phyloP scores from a whole-genome alignment of 2,888 invertebrate species.

The Phortica okadai region DNA sequence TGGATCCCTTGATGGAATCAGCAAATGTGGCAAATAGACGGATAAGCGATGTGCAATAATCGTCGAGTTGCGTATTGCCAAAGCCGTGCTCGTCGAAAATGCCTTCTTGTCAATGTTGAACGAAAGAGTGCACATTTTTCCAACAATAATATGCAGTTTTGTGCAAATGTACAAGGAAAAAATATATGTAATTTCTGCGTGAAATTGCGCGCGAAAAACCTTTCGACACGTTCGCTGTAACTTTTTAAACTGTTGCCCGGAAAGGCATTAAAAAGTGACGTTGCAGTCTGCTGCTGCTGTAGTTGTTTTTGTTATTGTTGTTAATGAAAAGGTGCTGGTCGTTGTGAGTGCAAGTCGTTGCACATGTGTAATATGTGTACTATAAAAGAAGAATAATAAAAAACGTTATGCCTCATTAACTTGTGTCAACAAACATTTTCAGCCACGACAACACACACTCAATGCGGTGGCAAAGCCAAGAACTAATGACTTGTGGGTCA shows the following conservation, averaged over 20 bases:
- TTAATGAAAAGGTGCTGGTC: conserved; percentile 39
- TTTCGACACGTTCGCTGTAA: conserved; percentile 40
- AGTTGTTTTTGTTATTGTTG: conserved; percentile 40
- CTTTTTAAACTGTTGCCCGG: neutral
- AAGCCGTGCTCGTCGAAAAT: conserved; percentile 60
- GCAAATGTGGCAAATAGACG: conserved; percentile 79
- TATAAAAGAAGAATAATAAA: neutral
- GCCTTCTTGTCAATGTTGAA: conserved; percentile 20
- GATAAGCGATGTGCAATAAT: conserved; percentile 82
- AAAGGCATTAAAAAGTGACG: neutral
- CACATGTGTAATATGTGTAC: conserved; percentile 51
- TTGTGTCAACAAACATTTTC: conserved; percentile 62
- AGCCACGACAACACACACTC: conserved; percentile 6
- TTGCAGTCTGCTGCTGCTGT: conserved; percentile 48
- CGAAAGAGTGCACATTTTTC: neutral
- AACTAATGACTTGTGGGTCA: conserved; percentile 5
- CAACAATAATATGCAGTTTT: neutral
- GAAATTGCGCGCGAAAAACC: conserved; percentile 31
- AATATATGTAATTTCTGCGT: neutral
- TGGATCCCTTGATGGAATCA: conserved; percentile 77
- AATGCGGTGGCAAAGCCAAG: neutral
- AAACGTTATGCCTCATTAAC: conserved; percentile 59
- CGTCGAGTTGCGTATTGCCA: conserved; percentile 76
- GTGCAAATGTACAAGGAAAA: neutral
- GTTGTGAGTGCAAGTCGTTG: neutral